These are phyloP conservation scores for Tachysurus vachellii DNA, from an alignment of 2,113 vertebrate genomes.

Conservation along the genomic window DNA sequence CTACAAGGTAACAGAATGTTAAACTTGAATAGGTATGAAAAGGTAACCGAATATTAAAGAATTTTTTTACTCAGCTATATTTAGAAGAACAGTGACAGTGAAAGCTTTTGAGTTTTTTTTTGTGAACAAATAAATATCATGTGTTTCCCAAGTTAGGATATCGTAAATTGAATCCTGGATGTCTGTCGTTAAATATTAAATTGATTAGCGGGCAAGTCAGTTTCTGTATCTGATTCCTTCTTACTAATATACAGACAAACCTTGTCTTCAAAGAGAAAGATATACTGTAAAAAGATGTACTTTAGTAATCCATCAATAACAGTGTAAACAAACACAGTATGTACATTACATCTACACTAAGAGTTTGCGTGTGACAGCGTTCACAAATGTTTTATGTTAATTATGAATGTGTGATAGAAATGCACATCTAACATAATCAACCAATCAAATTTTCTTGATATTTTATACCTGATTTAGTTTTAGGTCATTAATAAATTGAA, in stretches of 20 bases:
- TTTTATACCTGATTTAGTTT: neutral
- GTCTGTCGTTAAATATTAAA: neutral
- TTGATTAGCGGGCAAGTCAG: neutral
- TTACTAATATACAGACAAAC: too few relatives aligned
- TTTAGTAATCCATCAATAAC: neutral
- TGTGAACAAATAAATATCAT: neutral
- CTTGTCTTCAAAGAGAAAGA: too few relatives aligned
- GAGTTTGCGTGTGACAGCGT: neutral
- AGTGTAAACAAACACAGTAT: neutral
- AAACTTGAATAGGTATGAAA: too few relatives aligned
- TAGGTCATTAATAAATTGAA: too few relatives aligned
- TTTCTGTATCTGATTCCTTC: neutral
- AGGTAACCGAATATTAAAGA: neutral
- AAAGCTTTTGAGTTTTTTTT: neutral
- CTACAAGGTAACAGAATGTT: neutral
- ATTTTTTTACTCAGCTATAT: neutral
- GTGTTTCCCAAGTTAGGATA: neutral
- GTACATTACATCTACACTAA: neutral
- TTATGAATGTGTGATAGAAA: neutral
- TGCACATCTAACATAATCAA: neutral
- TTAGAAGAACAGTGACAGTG: neutral
- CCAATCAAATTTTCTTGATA: neutral
- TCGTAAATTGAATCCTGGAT: neutral
- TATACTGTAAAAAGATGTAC: neutral
- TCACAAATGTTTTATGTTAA: neutral